These are phyloP conservation scores for Pedionomus torquatus DNA, from an alignment of 2,113 vertebrate genomes.

Conservation along the genomic window DNA sequence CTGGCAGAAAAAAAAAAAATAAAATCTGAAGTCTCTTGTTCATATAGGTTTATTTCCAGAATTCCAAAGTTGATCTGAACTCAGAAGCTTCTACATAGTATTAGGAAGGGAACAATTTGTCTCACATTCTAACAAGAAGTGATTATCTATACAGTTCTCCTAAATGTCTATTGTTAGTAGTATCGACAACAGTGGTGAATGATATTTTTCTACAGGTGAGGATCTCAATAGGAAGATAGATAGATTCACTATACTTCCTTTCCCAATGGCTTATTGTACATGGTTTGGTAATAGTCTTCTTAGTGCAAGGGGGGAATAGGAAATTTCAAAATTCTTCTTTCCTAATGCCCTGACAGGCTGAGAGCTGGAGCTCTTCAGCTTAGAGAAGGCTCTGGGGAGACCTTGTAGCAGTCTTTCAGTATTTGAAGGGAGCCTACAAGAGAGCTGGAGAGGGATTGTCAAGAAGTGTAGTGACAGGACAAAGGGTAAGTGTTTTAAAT, in stretches of 20 bases:
- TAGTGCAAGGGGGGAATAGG: not conserved
- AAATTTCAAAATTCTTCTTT: too few relatives aligned
- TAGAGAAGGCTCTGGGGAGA: too few relatives aligned
- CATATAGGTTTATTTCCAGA: not conserved
- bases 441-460: too few relatives aligned
- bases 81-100: not conserved
- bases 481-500: too few relatives aligned
- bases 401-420: too few relatives aligned
- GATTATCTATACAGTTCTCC: not conserved
- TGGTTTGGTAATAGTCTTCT: not conserved
- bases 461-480: too few relatives aligned
- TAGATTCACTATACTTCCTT: not conserved
- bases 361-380: too few relatives aligned
- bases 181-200: not conserved
- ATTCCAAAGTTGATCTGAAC: not conserved
- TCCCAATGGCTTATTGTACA: not conserved
- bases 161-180: not conserved
- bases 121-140: not conserved
- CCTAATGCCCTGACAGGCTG: too few relatives aligned
- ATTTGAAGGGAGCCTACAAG: too few relatives aligned
- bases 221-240: not conserved
- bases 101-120: not conserved
- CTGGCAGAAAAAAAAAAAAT: not conserved
- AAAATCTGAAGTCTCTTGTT: not conserved
- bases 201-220: accelerated